Evolutionary conservation across 35 echinoderm and acorn worm genomes (phyloP).

Genomic region (Apostichopus californicus): DNA sequence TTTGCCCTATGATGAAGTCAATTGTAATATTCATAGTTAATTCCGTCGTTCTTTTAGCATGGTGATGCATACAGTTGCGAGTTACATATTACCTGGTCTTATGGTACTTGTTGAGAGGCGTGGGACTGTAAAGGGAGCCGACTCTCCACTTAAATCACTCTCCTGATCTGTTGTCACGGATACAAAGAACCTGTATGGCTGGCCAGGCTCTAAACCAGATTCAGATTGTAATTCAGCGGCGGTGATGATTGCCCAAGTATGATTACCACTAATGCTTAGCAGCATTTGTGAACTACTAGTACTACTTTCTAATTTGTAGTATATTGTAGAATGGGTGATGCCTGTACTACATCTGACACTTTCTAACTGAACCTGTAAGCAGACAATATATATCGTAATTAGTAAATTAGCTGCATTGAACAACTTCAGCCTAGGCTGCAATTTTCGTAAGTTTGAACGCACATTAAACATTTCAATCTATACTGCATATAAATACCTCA

Average conservation of each 20-base stretch:
- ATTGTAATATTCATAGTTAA: too few species aligned
- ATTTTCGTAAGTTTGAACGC: too few species aligned
- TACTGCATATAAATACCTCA: too few species aligned
- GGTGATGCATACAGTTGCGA: too few species aligned
- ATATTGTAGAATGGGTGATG: background rate
- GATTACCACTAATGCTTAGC: background rate
- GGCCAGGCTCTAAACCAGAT: background rate
- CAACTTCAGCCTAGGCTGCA: too few species aligned
- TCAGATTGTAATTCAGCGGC: background rate
- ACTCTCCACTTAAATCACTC: background rate
- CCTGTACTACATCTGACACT: background rate
- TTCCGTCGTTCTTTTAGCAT: too few species aligned
- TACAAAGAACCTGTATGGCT: background rate
- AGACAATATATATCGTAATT: background rate
- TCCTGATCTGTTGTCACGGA: background rate
- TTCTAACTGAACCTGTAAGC: background rate
- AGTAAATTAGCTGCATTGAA: too few species aligned
- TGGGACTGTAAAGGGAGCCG: background rate
- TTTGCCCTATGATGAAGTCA: too few species aligned
- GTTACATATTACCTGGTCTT: too few species aligned
- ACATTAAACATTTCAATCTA: too few species aligned
- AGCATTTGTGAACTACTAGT: background rate
- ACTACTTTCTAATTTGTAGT: background rate
- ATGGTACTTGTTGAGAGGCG: too few species aligned
- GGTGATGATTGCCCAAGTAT: background rate